These are phyloP conservation scores for Megaustenia siamemsis DNA, from an alignment of 2,888 invertebrate genomes.

Conservation along the genomic window DNA sequence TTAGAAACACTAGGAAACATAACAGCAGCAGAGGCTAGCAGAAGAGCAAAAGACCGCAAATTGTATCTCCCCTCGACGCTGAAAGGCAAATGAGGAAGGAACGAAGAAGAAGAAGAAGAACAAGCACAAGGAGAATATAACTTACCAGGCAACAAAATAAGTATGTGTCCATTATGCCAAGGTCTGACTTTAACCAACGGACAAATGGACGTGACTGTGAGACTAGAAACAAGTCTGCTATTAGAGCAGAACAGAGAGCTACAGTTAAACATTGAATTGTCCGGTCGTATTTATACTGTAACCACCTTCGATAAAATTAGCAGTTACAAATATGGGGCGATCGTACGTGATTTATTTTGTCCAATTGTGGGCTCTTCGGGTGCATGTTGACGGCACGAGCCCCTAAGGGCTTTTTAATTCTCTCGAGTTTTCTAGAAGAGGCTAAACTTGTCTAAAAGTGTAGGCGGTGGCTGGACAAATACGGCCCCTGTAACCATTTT, in stretches of 20 bases:
- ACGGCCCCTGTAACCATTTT: not conserved
- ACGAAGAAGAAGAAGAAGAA: not conserved
- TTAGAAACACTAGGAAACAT: too few relatives aligned
- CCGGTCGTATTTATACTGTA: slow-evolving; percentile 16
- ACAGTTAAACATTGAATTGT: too few relatives aligned
- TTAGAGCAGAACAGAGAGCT: not conserved
- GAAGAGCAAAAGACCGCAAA: too few relatives aligned
- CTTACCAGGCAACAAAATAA: slow-evolving; percentile 25
- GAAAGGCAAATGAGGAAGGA: too few relatives aligned
- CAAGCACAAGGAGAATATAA: not conserved
- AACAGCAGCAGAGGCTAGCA: too few relatives aligned
- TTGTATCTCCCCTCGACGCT: too few relatives aligned
- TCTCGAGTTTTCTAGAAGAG: slow-evolving; percentile 5
- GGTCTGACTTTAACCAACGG: not conserved
- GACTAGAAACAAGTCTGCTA: not conserved
- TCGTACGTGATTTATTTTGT: not conserved
- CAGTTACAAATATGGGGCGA: not conserved
- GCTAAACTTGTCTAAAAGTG: not conserved
- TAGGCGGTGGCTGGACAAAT: not conserved
- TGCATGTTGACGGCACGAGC: not conserved
- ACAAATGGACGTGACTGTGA: not conserved
- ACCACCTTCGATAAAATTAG: not conserved
- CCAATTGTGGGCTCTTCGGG: not conserved
- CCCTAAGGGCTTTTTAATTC: not conserved
- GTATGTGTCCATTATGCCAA: not conserved